These are phyloP conservation scores for Amiota minor DNA, from an alignment of 2,888 invertebrate genomes.

Conservation along the genomic window DNA sequence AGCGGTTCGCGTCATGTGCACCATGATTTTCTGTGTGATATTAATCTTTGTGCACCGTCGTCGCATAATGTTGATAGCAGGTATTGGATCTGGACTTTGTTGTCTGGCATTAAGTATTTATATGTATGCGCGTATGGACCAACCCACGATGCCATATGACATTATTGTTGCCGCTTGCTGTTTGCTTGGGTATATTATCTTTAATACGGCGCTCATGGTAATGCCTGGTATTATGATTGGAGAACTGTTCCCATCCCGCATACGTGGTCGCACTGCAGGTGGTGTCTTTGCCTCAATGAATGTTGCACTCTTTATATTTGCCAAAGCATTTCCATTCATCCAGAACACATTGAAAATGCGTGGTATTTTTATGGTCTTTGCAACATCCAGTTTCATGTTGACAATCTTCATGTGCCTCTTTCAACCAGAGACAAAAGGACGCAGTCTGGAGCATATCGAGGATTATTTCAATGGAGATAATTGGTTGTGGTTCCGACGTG, in stretches of 20 bases:
- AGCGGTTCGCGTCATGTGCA: conserved; percentile 78
- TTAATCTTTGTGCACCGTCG: conserved; percentile 80
- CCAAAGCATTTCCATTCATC: conserved; percentile 82
- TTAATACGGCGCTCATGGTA: conserved; percentile 84
- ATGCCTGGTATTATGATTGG: conserved; percentile 85
- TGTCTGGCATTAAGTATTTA: conserved; percentile 78
- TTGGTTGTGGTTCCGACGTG: conserved; percentile 76
- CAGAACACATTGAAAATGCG: conserved; percentile 77
- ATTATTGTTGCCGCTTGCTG: conserved; percentile 67
- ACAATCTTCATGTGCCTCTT: conserved; percentile 80
- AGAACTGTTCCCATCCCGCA: conserved; percentile 82
- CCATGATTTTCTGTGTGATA: conserved; percentile 79
- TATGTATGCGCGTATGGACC: conserved; percentile 71
- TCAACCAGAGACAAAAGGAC: conserved; percentile 84
- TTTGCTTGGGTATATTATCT: conserved; percentile 81
- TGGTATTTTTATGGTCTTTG: conserved; percentile 83
- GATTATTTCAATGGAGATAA: conserved; percentile 83
- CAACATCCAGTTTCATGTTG: conserved; percentile 77
- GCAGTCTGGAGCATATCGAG: conserved; percentile 82
- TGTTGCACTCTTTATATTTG: conserved; percentile 79
- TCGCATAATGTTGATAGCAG: conserved; percentile 79
- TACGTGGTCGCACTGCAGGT: conserved; percentile 83
- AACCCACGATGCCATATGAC: conserved; percentile 60
- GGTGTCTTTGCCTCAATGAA: conserved; percentile 83
- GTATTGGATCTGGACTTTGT: conserved; percentile 79